Conservation (phyloP, 2,113 vertebrate species). For the Silurus glanis region DNA sequence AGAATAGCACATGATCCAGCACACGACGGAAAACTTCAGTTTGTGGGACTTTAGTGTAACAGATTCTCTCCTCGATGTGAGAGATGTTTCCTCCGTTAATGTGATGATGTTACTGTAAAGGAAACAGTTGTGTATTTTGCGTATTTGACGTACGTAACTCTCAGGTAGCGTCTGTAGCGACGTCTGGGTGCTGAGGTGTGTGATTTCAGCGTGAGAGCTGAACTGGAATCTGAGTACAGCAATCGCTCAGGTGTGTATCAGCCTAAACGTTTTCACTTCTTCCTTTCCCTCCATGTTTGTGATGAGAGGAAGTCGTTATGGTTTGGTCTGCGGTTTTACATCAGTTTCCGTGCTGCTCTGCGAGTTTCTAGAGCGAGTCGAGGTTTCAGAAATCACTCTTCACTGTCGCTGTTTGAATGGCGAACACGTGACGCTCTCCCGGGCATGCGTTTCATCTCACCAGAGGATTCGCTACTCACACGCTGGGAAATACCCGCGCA, state of each 20-base stretch:
- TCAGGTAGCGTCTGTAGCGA: background rate
- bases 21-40: no score
- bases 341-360: background rate
- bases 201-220: background rate
- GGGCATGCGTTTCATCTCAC: background rate
- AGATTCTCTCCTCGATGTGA: no score
- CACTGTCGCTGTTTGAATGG: background rate
- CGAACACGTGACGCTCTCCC: background rate
- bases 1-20: no score
- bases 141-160: background rate
- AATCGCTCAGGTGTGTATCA: background rate
- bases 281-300: background rate
- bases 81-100: background rate
- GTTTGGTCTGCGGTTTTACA: background rate
- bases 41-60: no score
- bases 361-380: background rate
- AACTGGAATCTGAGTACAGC: background rate
- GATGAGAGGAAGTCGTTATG: constrained; percentile 9
- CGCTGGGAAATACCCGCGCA: no score
- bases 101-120: background rate
- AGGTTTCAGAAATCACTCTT: background rate
- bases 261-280: background rate
- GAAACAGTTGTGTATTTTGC: background rate
- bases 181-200: background rate
- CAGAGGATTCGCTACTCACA: background rate